phyloP scores from a whole-genome alignment of 1,140 invertebrate genomes.

The Centruroides vittatus region DNA sequence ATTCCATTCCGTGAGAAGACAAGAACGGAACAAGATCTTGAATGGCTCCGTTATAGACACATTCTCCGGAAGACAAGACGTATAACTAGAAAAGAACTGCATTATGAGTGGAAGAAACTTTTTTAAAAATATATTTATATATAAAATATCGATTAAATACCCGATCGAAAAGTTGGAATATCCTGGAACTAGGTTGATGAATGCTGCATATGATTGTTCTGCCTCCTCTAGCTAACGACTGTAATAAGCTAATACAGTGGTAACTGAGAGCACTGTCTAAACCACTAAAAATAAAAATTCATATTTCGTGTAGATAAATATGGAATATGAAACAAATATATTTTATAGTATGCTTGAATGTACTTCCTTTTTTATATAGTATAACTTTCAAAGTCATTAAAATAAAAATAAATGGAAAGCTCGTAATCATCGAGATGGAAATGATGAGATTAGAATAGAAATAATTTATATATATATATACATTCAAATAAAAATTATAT shows the following conservation, averaged over 20 bases:
- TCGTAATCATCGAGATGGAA: too few relatives aligned
- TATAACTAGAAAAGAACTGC: conserved; percentile 44
- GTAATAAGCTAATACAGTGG: conserved; percentile 58
- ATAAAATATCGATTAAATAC: conserved; percentile 1
- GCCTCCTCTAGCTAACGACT: conserved; percentile 68
- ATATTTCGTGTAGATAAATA: too few relatives aligned
- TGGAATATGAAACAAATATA: too few relatives aligned
- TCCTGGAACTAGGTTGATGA: conserved; percentile 85
- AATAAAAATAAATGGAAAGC: too few relatives aligned
- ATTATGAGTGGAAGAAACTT: too few relatives aligned
- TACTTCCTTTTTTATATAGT: too few relatives aligned
- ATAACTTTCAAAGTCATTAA: too few relatives aligned
- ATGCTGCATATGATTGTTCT: conserved; percentile 91
- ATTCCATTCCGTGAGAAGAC: conserved; percentile 61
- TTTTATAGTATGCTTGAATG: too few relatives aligned
- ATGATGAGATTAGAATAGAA: too few relatives aligned
- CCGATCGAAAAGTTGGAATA: conserved; percentile 91
- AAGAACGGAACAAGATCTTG: conserved; percentile 72
- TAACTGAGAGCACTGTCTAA: conserved; percentile 70
- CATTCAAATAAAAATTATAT: too few relatives aligned
- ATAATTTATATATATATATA: too few relatives aligned
- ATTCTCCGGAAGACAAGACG: conserved; percentile 75
- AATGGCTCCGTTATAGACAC: conserved; percentile 71
- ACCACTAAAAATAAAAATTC: conserved; percentile 40
- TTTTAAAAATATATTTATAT: too few relatives aligned